Percentiles rank a stretch among this genome's conserved stretches.
Evolutionary conservation across 2,113 vertebrate genomes (phyloP).

Genomic region (Nothobranchius kuhntae): DNA sequence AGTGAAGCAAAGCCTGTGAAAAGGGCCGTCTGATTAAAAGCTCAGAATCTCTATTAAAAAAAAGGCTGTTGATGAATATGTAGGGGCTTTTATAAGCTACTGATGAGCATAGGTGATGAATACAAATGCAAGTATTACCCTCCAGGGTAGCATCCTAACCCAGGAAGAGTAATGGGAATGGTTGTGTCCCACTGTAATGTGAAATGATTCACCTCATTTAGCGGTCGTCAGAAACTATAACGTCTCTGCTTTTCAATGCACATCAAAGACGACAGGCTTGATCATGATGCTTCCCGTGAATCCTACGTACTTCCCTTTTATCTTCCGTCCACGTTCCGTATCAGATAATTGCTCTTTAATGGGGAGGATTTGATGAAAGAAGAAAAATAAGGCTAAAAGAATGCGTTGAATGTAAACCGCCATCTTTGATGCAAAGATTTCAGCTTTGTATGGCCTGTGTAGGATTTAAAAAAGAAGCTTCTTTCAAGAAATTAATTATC

Average conservation of each 20-base stretch:
- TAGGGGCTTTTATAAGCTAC: slow-evolving; percentile 26
- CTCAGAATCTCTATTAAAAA: slow-evolving; percentile 16
- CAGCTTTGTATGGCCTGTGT: not conserved
- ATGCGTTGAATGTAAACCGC: slow-evolving; percentile 9
- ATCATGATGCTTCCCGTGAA: slow-evolving; percentile 53
- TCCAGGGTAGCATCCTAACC: slow-evolving; percentile 5
- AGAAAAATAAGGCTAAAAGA: slow-evolving; percentile 43
- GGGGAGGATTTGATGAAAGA: slow-evolving; percentile 52
- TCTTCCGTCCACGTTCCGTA: slow-evolving; percentile 26
- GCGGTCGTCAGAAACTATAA: slow-evolving; percentile 28
- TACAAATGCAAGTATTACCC: slow-evolving; percentile 35
- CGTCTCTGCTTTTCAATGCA: slow-evolving; percentile 31
- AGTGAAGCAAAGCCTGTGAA: slow-evolving; percentile 42
- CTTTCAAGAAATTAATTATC: not conserved
- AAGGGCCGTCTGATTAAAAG: slow-evolving; percentile 53
- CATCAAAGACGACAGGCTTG: slow-evolving; percentile 55
- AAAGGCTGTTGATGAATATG: slow-evolving; percentile 50
- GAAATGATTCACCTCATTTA: slow-evolving; percentile 61
- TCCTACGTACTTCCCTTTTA: slow-evolving; percentile 61
- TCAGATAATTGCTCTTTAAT: slow-evolving; percentile 50
- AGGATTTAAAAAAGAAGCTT: too few species aligned
- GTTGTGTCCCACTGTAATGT: slow-evolving; percentile 24
- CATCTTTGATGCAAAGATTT: not conserved
- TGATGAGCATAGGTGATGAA: slow-evolving; percentile 34
- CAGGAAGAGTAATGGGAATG: slow-evolving; percentile 6